These are phyloP conservation scores for Alosa sapidissima DNA, from an alignment of 2,797 vertebrate genomes.

Conservation along the genomic window DNA sequence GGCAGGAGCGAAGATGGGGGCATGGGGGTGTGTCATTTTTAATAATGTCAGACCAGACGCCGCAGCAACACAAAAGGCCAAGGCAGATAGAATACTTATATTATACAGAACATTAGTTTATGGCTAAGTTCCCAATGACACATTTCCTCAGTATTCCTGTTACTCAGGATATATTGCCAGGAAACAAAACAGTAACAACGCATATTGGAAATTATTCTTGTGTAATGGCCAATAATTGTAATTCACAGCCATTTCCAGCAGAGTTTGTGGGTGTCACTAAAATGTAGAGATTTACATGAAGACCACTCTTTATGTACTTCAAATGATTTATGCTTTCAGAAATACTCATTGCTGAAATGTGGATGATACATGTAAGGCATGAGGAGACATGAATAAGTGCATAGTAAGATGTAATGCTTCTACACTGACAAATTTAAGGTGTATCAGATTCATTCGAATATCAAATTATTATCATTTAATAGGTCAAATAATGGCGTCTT, in stretches of 20 bases:
- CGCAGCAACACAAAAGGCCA: not conserved
- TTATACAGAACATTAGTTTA: not conserved
- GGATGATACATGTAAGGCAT: not conserved
- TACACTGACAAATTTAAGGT: not conserved
- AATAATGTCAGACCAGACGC: slow-evolving; percentile 12
- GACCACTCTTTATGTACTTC: not conserved
- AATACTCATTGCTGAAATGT: not conserved
- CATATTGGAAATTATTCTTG: not conserved
- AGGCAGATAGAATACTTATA: slow-evolving; percentile 2
- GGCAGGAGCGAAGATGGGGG: not conserved
- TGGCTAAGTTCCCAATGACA: not conserved
- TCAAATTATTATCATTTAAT: not conserved
- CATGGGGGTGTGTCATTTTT: slow-evolving; percentile 2
- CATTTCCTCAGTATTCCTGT: not conserved
- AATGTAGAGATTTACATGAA: not conserved
- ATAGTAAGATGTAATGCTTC: not conserved
- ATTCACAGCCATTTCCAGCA: not conserved
- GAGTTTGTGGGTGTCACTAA: not conserved
- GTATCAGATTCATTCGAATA: not conserved
- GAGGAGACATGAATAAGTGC: not conserved
- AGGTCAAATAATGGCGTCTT: not conserved
- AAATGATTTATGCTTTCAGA: not conserved
- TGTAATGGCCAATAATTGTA: not conserved
- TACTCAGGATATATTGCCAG: not conserved
- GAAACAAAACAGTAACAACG: not conserved